Base-by-base conservation (phyloP, 30 jellyfish, hydroid and myxozoan species). In the Hydractinia echinata region DNA sequence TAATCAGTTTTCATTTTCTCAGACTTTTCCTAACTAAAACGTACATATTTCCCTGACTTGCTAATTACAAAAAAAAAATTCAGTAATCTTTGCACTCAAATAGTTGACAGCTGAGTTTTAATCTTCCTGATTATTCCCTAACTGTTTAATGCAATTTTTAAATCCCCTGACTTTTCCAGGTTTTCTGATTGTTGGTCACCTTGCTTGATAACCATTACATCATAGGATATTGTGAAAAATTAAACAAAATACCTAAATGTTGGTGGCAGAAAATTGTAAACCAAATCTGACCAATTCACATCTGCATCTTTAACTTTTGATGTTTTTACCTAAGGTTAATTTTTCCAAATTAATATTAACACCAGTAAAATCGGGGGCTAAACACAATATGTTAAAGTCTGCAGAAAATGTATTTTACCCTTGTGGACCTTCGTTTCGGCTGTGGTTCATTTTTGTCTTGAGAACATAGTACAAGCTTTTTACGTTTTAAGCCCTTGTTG, bases 371-470 rank as follows among this genome's bases (percentile, higher is more conserved):
- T 11, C 15, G 69, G 18, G 10, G 68, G 10, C n/a, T 56, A 56
- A 56, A 56, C 68, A 56, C 68, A 56, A 56, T 9, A 56, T 56
- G 15, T 58, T 58, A 58, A 16, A 58, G 19, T 58, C 15, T 11
- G 19, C 69, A 58, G 69, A 76, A 18, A 76, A 52, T 15, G 50
- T 13, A 9, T 67, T 86, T 30, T 62, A 89, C 97, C 89, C 97
- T 81, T 8, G 95, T 90, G 8, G 97, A 90, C 69, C 97, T 81
- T 82, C 97, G 61, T 50, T 90, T 90, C 14, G 95, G 96, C 13
- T 85, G 81, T 55, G 97, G 95, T 50, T 90, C 97, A 7, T 70
- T 78, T 8, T 73, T 86, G 64, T 84, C 87, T 68, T 90, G 88
- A 62, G 73, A 74, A 56, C 79, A 67, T 53, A 67, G 30, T 53